phyloP scores from a whole-genome alignment of 2,888 invertebrate genomes.

The Calameuta pallipes region DNA sequence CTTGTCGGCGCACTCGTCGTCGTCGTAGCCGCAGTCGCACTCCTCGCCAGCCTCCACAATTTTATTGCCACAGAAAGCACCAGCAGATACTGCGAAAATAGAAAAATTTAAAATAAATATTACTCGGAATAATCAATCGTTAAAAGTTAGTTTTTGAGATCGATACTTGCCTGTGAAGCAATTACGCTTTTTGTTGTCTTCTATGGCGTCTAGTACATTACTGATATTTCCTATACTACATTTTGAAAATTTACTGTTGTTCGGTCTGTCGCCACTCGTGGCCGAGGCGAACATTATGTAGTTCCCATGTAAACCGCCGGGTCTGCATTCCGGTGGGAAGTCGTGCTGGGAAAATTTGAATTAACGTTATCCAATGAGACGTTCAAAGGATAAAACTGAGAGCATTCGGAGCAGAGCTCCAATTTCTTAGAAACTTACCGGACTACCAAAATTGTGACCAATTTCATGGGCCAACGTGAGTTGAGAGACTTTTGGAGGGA shows the following conservation, averaged over 20 bases:
- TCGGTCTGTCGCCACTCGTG: constrained; percentile 96
- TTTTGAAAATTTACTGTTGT: constrained; percentile 96
- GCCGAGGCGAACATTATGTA: constrained; percentile 99
- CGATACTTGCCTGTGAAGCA: constrained; percentile 79
- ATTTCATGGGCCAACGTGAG: constrained; percentile 98
- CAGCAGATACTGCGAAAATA: constrained; percentile 74
- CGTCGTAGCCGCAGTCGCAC: constrained; percentile 96
- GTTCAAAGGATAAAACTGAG: not conserved
- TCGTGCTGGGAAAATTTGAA: constrained; percentile 79
- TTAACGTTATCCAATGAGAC: not conserved
- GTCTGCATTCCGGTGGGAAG: constrained; percentile 89
- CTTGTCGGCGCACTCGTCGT: constrained; percentile 89
- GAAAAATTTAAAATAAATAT: not conserved
- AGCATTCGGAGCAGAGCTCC: not conserved
- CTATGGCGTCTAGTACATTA: constrained; percentile 91
- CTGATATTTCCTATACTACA: constrained; percentile 97
- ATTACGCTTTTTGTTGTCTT: constrained; percentile 90
- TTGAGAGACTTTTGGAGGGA: constrained; percentile 97
- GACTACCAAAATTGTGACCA: constrained; percentile 99
- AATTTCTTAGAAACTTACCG: constrained; percentile 72
- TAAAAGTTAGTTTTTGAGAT: not conserved
- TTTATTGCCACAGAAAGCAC: constrained; percentile 99
- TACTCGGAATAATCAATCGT: not conserved
- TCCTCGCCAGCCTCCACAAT: constrained; percentile 98
- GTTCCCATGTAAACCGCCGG: constrained; percentile 93